Evolutionary conservation across 1,140 invertebrate genomes (phyloP).

Genomic region (Lordiphosa mommai): DNA sequence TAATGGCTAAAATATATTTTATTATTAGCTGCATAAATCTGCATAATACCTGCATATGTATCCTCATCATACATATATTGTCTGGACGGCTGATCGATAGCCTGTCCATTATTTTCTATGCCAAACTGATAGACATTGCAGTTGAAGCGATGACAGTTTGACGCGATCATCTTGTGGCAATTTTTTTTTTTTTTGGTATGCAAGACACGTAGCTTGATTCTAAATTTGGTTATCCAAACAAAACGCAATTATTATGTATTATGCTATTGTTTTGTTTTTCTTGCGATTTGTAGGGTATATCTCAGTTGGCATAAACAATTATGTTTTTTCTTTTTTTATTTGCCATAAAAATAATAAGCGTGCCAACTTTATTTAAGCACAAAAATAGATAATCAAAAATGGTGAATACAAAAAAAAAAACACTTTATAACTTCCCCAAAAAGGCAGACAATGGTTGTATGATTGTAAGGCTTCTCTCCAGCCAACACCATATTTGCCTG

Average conservation of each 20-base stretch:
- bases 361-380: slow-evolving; percentile 40
- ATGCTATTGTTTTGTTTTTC: slow-evolving; percentile 36
- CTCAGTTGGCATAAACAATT: slow-evolving; percentile 6
- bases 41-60: slow-evolving; percentile 38
- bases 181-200: slow-evolving; percentile 18
- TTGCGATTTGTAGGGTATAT: slow-evolving; percentile 37
- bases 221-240: slow-evolving; percentile 64
- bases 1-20: too few species aligned
- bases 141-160: slow-evolving; percentile 26
- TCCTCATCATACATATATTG: slow-evolving; percentile 21
- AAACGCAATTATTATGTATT: slow-evolving; percentile 68
- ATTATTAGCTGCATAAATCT: slow-evolving; percentile 24
- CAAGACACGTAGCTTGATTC: slow-evolving; percentile 47
- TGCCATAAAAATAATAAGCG: slow-evolving; percentile 56
- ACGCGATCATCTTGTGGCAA: slow-evolving; percentile 16
- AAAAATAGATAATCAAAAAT: slow-evolving; percentile 35
- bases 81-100: slow-evolving; percentile 38
- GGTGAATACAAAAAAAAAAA: slow-evolving; percentile 21
- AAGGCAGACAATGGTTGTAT: slow-evolving; percentile 28
- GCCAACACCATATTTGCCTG: not conserved
- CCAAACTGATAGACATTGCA: slow-evolving; percentile 42
- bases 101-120: slow-evolving; percentile 31
- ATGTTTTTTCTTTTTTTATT: slow-evolving; percentile 29
- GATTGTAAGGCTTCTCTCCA: slow-evolving; percentile 43
- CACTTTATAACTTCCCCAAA: slow-evolving; percentile 25